Evolutionary conservation across 2,888 invertebrate genomes (phyloP), one percentile per base, ranked within the genome.

Genomic region (Cantharis rufa): DNA sequence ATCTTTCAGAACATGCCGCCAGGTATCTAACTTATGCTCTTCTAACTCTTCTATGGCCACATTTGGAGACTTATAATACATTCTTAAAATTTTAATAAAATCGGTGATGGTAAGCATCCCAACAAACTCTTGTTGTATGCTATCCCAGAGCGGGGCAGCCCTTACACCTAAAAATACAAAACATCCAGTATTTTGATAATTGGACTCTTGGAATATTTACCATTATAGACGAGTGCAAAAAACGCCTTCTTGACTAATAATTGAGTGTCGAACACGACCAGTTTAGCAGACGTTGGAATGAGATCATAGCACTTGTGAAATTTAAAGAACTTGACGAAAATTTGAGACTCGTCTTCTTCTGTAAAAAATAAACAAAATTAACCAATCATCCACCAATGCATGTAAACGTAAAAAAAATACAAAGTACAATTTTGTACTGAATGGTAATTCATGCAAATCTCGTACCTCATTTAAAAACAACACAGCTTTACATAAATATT

Each of bases 221-320:
- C 98, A 91, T 99, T 99, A 90, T 98, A 98, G 77, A 99, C 98
- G 81, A 99, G 93, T 62, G 99, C 99, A 90, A 98, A 99, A 91
- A 99, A 99, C 71, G 99, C 99, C 89, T 98, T 98, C 90, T 98
- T 97, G 81, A 98, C 99, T 83, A 98, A 94, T 79, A 99, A 92
- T 88, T 98, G 96, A 68, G 99, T 99, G 90, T 99, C 99, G 89
- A 99, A 99, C 79, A 99, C 98, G 82, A 99, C 99, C 88, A 99
- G 91, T 90, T 99, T 99, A 83, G 98, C 98, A 85, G 98, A 98
- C 78, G 98, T 98, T 79, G 99, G 99, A 88, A 99, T 98, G 89
- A 99, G 93, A 91, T 99, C 99, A 91, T 99, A 99, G 89, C 99
- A 99, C 90, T 98, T 98, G 92, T 99, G 99, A 90, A 98, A 98